phyloP scores from a whole-genome alignment of 2,888 invertebrate genomes.

The Tridacna gigas region DNA sequence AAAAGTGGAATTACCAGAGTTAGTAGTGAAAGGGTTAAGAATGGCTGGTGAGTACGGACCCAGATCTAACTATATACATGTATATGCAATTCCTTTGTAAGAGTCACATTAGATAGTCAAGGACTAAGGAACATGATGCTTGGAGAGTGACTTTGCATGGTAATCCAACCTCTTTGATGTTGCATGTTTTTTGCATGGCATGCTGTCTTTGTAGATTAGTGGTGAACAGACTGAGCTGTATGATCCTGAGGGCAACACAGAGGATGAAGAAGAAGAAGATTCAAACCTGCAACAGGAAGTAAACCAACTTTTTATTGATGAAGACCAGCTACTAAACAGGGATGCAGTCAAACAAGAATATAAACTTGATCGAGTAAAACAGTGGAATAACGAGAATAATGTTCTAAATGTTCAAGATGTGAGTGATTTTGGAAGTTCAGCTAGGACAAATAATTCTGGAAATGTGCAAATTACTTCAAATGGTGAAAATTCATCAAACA shows the following conservation, averaged over 20 bases:
- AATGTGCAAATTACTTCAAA: background rate
- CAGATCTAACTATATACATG: no score
- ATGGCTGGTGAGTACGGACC: no score
- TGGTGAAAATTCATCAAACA: background rate
- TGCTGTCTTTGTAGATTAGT: constrained; percentile 6
- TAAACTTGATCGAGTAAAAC: constrained; percentile 35
- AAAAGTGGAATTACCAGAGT: no score
- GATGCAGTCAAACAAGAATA: constrained; percentile 30
- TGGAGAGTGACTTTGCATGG: no score
- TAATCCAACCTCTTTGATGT: background rate
- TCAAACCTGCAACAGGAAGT: background rate
- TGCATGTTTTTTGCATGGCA: constrained; percentile 8
- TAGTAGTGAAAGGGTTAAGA: no score
- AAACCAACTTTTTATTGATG: constrained; percentile 51
- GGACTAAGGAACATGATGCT: no score
- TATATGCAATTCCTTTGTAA: no score
- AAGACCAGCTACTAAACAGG: constrained; percentile 38
- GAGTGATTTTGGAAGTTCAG: background rate
- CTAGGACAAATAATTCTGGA: background rate
- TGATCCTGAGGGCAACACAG: constrained; percentile 1
- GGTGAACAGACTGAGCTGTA: background rate
- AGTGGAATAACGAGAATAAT: constrained; percentile 46
- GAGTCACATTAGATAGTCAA: no score
- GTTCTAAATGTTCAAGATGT: constrained; percentile 13
- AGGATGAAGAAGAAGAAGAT: constrained; percentile 12